Base-by-base conservation (phyloP, 2,888 invertebrate species). In the Dinocampus coccinellae region DNA sequence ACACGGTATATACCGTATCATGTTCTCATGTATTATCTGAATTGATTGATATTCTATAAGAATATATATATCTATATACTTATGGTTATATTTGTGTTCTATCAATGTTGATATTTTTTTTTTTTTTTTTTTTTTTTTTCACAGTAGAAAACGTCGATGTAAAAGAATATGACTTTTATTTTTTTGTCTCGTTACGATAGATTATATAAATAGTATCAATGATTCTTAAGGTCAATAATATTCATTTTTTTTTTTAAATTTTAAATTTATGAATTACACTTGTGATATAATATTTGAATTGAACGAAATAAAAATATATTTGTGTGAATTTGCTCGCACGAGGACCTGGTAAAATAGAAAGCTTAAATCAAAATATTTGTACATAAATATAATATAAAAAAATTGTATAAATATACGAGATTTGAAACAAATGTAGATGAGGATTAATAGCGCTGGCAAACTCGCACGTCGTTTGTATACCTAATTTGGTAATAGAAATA, bases 331-430 rank as follows among this genome's bases (percentile, higher is more conserved):
- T 65, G 70, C 70, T 74, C 75, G 76, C 76, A 77, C 75, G 75
- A 78, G 70, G 63, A 58, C 73, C 76, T 76, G 77, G 60, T 75
- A 77, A 61, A 57, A 63, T 73, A 64, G 55, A 53, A 57, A 63
- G 42, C 16, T 66, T 53, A 33, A 42, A 64, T 36, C 33, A 16
- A 10, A 22, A 26, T 22, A 39, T 7, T 36, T 72, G 22, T 20
- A 67, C 39, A 58, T 33, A 22, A 33, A 62, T 20, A 47, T 36
- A 39, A 29, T 33, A 29, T 42, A 47, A 42, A 34, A n/a, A 26
- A 10, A 34, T n/a, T 53, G 22, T 36, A 53, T 62, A 36, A 58
- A 20, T 13, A 11, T 55, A 66, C 47, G 22, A 22, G 9, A 47
- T 29, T 29, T 26, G 11, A 22, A 52, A 10, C 24, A n/a, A 62